Base-by-base conservation (phyloP, 2,113 vertebrate species). In the Sciurus niger region DNA sequence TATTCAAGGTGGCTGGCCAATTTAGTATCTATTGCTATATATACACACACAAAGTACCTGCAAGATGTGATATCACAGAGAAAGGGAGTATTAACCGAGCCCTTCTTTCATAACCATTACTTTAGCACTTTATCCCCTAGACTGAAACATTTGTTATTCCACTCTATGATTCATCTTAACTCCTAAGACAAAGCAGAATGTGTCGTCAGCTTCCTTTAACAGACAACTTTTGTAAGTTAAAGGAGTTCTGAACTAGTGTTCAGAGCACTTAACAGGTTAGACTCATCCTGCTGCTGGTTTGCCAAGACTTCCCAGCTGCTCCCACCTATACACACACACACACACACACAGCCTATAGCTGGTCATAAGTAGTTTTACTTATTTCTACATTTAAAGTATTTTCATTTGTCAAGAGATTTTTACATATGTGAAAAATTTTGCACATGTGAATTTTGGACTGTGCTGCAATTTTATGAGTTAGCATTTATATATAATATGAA, bases 1-100 rank as follows among this genome's bases (percentile, higher is more conserved):
- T 87, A 96, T 93, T 92, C 94, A 94, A 97, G 90, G 86, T 97
- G 79, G 53, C 79, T 70, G 24, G 95, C 83, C 94, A 85, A 20
- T 93, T 78, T 91, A 84, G 80, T 55, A 72, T 96, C 89, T 83
- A 94, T 93, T 83, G 55, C 92, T 63, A n/a, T 88, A 89, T 55
- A 87, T 32, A 94, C 34, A 60, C 89, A 89, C 20, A 46, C 43
- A 72, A 88, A 95, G 96, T 90, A 84, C 95, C 89, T 96, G 94
- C 60, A 92, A 89, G 92, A 89, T 90, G 82, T 85, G 92, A 73
- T 85, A 79, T 43, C 80, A 32, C 37, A 89, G 67, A 84, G 78
- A 84, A 95, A 80, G 79, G 80, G 74, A 63, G 30, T 51, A 93
- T 86, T 83, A 82, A 77, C 70, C 3, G 60, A 77, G 74, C 12